Evolutionary conservation across 2,113 vertebrate genomes (phyloP), one percentile per base, ranked within the genome.

Genomic region (Ictalurus punctatus): DNA sequence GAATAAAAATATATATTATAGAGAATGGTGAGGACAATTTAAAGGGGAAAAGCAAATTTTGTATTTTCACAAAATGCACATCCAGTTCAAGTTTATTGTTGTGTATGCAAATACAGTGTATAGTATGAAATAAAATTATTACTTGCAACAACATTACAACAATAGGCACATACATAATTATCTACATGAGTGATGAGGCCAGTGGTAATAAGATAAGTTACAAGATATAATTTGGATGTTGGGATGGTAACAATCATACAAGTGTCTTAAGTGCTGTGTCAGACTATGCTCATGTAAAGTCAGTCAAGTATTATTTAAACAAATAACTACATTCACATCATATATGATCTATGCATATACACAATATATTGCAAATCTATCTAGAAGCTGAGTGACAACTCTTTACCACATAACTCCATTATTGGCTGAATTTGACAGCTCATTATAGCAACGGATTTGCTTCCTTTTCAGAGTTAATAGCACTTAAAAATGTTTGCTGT

Each of bases 371-470:
- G 88, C 78, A 90, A 91, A 92, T 81, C 80, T 88, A 78, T 84
- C 80, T 81, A 87, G 58, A 86, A 90, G 89, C 84, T 87, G 85
- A 89, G 85, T 88, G 89, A 86, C 88, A 79, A 87, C 88, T 92
- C 91, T 90, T 87, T 85, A 71, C 80, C 80, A 27, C 85, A 84
- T 61, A 87, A 87, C 88, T 90, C 79, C 54, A 91, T 88, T 90
- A 88, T 89, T 91, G 92, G 83, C 84, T 81, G 81, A 91, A 93
- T 91, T 82, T 93, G 93, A 94, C 94, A 94, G 92, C 92, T 94
- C 93, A 93, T 95, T 94, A 95, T 93, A 92, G 84, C 78, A 88
- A 92, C 85, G 90, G 93, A 93, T 95, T 93, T 95, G 91, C 91
- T 92, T 90, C 65, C 92, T 89, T 94, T 95, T 92, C 91, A 90